Evolutionary conservation across 2,888 invertebrate species (phyloP), one percentile per base, ranked within the genome.

Genomic region (Laothoe populi): DNA sequence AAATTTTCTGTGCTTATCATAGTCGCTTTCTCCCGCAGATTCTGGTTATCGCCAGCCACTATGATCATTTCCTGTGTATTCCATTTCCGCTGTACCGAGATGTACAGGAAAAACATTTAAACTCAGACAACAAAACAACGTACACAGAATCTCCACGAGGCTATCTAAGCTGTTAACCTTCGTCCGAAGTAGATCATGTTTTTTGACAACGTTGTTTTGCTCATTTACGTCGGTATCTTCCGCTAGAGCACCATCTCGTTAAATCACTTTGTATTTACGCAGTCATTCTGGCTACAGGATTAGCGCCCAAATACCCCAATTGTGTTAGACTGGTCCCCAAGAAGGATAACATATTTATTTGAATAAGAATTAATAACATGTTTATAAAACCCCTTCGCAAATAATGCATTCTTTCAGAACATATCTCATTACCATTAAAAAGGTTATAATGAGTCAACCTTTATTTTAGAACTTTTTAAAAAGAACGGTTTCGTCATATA

Each of bases 121-220:
- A 19, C 19, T 1, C 10, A 35, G 53, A 53, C 35, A 53, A 60
- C 21, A 60, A 42, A 49, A 11, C 48, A 16, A 26, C 40, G 49
- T 26, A 26, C n/a, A 48, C 11, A 23, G 2, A 60, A 38, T 24
- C 45, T 19, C 26, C 48, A 58, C 77, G 76, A 82, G 82, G 80
- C 73, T 78, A 79, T 77, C 74, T 70, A 63, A 70, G 66, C 71
- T 67, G 78, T 79, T 82, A 80, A 83, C 83, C 80, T 84, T 83
- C 78, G 70, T 63, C 64, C 70, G 61, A 69, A 69, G 73, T 70
- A 70, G 78, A 77, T 74, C 72, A 73, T 65, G 67, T 64, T 66
- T 53, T 67, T 69, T 65, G 70, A 69, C 68, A 67, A 64, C 64
- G 64, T 61, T 65, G 67, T 66, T 66, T 71, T 70, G 69, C 69